Evolutionary conservation across 1,140 invertebrate genomes (phyloP).

Genomic region (Philopotamus ludificatus): DNA sequence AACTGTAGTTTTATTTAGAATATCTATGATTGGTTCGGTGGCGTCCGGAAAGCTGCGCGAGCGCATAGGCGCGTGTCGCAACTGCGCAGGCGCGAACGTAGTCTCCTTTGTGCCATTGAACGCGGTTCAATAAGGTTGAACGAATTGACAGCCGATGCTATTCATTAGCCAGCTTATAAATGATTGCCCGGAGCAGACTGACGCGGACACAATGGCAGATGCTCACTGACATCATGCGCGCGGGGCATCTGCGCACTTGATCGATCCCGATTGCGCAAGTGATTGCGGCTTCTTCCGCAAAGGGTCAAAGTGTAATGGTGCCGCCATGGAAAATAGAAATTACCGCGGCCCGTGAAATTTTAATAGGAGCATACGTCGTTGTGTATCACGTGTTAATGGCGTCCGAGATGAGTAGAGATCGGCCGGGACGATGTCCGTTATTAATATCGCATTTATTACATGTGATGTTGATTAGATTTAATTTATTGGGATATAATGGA

Average conservation of each 20-base stretch:
- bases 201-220: background rate
- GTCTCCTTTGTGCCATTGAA: constrained; percentile 18
- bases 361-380: no score
- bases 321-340: background rate
- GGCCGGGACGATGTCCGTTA: no score
- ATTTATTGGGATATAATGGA: no score
- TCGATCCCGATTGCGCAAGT: background rate
- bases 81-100: background rate
- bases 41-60: background rate
- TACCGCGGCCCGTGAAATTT: no score
- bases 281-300: no score
- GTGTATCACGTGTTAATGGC: no score
- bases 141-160: constrained; percentile 15
- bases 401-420: no score
- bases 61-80: background rate
- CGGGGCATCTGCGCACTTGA: background rate
- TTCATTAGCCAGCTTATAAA: constrained; percentile 24
- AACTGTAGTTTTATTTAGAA: background rate
- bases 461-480: no score
- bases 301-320: background rate
- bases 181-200: background rate
- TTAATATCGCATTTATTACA: no score
- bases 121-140: constrained; percentile 1
- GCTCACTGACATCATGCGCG: background rate
- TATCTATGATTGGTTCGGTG: background rate